phyloP scores from a whole-genome alignment of 1,140 invertebrate genomes.

The Armadillidium nasatum region DNA sequence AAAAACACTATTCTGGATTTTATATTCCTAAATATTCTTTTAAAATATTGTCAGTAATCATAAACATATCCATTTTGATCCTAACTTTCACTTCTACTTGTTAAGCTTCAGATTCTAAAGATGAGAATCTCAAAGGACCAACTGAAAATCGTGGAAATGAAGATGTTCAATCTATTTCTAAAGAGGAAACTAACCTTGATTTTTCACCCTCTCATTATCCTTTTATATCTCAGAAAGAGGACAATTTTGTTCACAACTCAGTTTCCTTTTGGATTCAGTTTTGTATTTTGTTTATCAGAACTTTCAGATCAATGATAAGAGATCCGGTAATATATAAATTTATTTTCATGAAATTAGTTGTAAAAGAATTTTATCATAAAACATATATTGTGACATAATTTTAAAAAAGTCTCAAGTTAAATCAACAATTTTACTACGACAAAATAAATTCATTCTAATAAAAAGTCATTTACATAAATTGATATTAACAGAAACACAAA shows the following conservation, averaged over 20 bases:
- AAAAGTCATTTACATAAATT: neutral
- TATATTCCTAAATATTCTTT: too few species aligned
- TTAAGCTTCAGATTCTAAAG: conserved; percentile 12
- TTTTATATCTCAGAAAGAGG: conserved; percentile 51
- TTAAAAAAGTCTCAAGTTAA: too few species aligned
- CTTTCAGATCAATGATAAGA: conserved; percentile 79
- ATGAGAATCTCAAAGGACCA: neutral
- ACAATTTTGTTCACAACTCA: conserved; percentile 60
- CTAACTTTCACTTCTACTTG: neutral
- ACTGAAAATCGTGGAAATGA: neutral
- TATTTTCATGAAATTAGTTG: neutral
- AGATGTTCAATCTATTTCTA: neutral
- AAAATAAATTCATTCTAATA: neutral
- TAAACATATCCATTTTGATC: neutral
- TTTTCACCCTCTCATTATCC: conserved; percentile 53
- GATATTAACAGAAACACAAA: neutral
- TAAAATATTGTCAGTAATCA: neutral
- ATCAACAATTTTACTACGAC: too few species aligned
- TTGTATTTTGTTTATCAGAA: conserved; percentile 72
- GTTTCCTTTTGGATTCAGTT: conserved; percentile 24
- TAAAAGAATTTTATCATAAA: too few species aligned
- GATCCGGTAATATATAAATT: conserved; percentile 59
- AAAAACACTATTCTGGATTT: too few species aligned
- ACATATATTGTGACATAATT: too few species aligned
- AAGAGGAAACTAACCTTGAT: neutral